Evolutionary conservation across 2,797 vertebrate genomes (phyloP), one percentile per base, ranked within the genome.

Genomic region (Siniperca obscura): DNA sequence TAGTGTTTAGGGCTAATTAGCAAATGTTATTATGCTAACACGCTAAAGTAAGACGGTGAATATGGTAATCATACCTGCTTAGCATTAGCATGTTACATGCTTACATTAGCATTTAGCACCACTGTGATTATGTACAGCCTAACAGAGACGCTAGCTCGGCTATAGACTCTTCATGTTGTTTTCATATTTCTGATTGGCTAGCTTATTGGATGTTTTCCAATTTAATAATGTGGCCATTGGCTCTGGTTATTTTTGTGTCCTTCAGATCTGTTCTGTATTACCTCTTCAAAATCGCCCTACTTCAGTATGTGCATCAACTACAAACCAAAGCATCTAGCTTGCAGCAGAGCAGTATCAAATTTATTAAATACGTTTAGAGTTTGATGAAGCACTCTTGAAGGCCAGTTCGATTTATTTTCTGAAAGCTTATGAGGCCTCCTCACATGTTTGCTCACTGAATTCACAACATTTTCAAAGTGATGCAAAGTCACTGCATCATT

Each of bases 351-450:
- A 71, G 22, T 16, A 78, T 83, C 60, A 74, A 27, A 77, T 61
- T 5, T 61, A 56, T 70, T 10, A 73, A 48, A 56, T 73, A 75
- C 22, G 66, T 76, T 80, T 38, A 53, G 40, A 64, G 25, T 48
- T 65, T 75, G 62, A 81, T 75, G 40, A 70, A 81, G 34, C 40
- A 30, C 57, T 60, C 22, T 81, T 52, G 52, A 70, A 73, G 68
- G 69, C 75, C 22, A 21, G 48, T 69, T 52, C 1, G 11, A 70
- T 70, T 68, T 0, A 69, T 85, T 76, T 77, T 25, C 44, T 7
- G 27, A 76, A 62, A 68, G 40, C 42, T 77, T 60, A 13, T 65
- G 36, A 76, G 22, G 50, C 36, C 61, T 81, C 30, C 36, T 69
- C 19, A n/a, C 21, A 44, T 72, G 44, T 66, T 75, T 74, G 42